Conservation (phyloP, 2,797 vertebrate species). For the Takifugu rubripes region DNA sequence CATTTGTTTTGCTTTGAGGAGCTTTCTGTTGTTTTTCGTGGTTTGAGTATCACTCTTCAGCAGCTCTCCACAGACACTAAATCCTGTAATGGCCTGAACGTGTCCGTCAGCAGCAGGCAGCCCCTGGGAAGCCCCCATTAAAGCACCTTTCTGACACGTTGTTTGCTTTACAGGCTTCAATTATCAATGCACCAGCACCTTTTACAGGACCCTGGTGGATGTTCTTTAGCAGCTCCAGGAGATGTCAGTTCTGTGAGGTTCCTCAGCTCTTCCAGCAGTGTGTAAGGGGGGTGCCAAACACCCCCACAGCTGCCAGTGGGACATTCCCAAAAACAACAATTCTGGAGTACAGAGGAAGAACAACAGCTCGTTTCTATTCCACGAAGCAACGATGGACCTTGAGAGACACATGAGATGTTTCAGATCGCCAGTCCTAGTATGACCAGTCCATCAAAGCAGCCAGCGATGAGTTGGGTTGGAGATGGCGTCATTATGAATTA, state of each 20-base stretch:
- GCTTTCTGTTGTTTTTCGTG: slow-evolving; percentile 71
- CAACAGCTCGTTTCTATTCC: slow-evolving; percentile 53
- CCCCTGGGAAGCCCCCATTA: slow-evolving; percentile 56
- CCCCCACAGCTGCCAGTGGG: slow-evolving; percentile 53
- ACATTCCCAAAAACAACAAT: slow-evolving; percentile 37
- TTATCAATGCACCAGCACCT: slow-evolving; percentile 73
- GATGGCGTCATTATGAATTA: no score
- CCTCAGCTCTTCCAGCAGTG: slow-evolving; percentile 60
- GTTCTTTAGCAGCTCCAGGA: slow-evolving; percentile 61
- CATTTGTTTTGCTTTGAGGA: slow-evolving; percentile 65
- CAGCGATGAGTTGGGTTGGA: no score
- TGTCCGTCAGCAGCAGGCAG: slow-evolving; percentile 19
- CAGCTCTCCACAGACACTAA: no score
- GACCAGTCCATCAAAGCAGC: no score
- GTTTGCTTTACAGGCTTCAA: slow-evolving; percentile 73
- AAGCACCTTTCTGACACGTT: slow-evolving; percentile 61
- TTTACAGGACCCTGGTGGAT: slow-evolving; percentile 65
- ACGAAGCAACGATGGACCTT: slow-evolving; percentile 42
- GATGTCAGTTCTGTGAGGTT: slow-evolving; percentile 64
- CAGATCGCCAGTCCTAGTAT: no score
- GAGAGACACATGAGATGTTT: slow-evolving; percentile 21
- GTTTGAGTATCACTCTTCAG: slow-evolving; percentile 46
- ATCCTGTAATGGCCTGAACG: no score
- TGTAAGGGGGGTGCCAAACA: slow-evolving; percentile 64
- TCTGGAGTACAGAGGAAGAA: slow-evolving; percentile 23